phyloP scores from a whole-genome alignment of 2,888 invertebrate genomes.

The Scaptomyza tumidula region DNA sequence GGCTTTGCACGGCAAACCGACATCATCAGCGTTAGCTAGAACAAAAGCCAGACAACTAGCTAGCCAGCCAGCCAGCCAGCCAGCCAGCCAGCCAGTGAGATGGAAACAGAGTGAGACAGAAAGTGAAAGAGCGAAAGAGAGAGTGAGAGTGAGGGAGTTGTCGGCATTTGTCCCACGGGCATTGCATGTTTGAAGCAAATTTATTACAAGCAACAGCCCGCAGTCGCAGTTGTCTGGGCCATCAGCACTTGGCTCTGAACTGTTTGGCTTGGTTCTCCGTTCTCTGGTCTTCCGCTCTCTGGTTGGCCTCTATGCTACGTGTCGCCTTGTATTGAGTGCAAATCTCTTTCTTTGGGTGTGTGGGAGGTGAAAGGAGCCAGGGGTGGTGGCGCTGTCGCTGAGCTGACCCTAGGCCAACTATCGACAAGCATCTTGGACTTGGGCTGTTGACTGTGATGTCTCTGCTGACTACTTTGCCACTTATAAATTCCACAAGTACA shows the following conservation, averaged over 20 bases:
- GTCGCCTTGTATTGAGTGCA: conserved; percentile 73
- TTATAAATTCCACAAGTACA: conserved; percentile 80
- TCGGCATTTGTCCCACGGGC: conserved; percentile 76
- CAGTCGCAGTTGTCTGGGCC: conserved; percentile 73
- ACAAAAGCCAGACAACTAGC: conserved; percentile 69
- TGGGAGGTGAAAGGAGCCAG: conserved; percentile 5
- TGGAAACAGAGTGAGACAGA: conserved; percentile 23
- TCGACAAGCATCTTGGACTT: conserved; percentile 76
- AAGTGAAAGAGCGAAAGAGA: background rate
- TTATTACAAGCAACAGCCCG: conserved; percentile 78
- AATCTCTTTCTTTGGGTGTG: conserved; percentile 46
- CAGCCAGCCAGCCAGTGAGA: conserved; percentile 40
- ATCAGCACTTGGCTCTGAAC: conserved; percentile 69
- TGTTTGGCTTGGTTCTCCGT: conserved; percentile 23
- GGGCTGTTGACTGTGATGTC: conserved; percentile 58
- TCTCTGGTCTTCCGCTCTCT: background rate
- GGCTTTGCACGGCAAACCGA: conserved; percentile 78
- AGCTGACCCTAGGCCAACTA: conserved; percentile 66
- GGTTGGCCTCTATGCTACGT: conserved; percentile 50
- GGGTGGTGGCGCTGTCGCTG: conserved; percentile 25
- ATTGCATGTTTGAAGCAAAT: conserved; percentile 79
- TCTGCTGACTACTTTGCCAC: conserved; percentile 75
- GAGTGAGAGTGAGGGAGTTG: conserved; percentile 41
- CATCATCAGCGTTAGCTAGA: conserved; percentile 75
- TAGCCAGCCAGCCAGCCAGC: conserved; percentile 47